Conservation (phyloP, 2,797 vertebrate genomes). For the Orestias chungarensis region DNA sequence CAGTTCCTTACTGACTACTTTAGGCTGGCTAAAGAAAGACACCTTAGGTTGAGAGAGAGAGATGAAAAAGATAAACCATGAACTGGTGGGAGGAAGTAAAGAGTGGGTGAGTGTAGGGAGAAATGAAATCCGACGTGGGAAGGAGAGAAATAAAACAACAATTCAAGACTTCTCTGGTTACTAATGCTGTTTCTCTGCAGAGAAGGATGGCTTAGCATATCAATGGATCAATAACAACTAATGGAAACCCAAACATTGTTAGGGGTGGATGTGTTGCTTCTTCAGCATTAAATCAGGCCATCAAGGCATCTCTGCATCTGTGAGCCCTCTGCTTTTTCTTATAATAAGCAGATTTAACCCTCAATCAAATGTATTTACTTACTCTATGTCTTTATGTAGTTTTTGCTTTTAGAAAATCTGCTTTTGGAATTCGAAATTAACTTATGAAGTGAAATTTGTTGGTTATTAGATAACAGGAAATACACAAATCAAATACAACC, state of each 20-base stretch:
- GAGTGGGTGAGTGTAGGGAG: slow-evolving; percentile 59
- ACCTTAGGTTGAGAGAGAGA: slow-evolving; percentile 4
- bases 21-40: slow-evolving; percentile 4
- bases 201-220: slow-evolving; percentile 10
- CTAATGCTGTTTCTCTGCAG: slow-evolving; percentile 42
- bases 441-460: not conserved
- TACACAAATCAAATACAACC: not conserved
- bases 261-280: slow-evolving; percentile 23
- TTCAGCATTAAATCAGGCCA: slow-evolving; percentile 12
- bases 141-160: slow-evolving; percentile 43
- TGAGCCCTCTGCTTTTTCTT: not conserved
- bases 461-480: not conserved
- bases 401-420: not conserved
- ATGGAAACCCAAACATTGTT: slow-evolving; percentile 24
- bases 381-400: not conserved
- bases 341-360: not conserved
- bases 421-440: not conserved
- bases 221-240: slow-evolving; percentile 18
- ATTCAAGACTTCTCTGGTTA: slow-evolving; percentile 34
- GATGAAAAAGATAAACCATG: slow-evolving; percentile 6
- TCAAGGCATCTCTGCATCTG: slow-evolving; percentile 11
- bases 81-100: slow-evolving; percentile 19
- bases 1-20: slow-evolving; percentile 14
- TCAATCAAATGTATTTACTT: not conserved
- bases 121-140: slow-evolving; percentile 56